A percentile compares a stretch with the other conserved stretches of the same genome.
Evolutionary conservation across 1,140 invertebrate species (phyloP).

Genomic region (Drosophila parabipectinata): DNA sequence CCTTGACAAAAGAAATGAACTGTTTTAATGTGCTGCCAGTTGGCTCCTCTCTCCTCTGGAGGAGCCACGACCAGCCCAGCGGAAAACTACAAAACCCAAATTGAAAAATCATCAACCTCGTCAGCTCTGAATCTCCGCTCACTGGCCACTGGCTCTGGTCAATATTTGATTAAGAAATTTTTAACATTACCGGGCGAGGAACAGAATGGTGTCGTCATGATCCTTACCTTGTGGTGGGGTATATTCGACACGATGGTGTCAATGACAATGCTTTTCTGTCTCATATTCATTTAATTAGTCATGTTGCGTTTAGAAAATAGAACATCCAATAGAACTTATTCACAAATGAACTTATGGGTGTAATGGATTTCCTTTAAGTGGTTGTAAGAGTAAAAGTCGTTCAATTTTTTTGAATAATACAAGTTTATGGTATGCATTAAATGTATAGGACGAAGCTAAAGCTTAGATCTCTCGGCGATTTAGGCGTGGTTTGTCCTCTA

Average conservation of each 20-base stretch:
- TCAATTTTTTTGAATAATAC: too few relatives aligned
- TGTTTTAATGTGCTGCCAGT: conserved; percentile 76
- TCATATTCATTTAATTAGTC: not conserved
- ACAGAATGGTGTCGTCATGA: conserved; percentile 47
- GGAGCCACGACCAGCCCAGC: conserved; percentile 41
- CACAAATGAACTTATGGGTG: too few relatives aligned
- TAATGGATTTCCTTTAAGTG: too few relatives aligned
- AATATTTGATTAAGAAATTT: conserved; percentile 82
- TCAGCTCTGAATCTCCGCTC: conserved; percentile 58
- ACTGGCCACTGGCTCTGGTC: conserved; percentile 49
- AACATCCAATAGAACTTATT: too few relatives aligned
- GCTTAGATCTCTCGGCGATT: too few relatives aligned
- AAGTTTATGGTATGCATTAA: too few relatives aligned
- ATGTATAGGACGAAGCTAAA: too few relatives aligned
- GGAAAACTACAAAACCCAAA: conserved; percentile 82
- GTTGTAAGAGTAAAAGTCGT: too few relatives aligned
- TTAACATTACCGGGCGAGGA: conserved; percentile 69
- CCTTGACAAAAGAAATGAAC: conserved; percentile 82
- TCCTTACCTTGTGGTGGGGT: not conserved
- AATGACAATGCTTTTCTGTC: not conserved
- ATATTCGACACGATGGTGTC: not conserved
- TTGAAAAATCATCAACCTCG: conserved; percentile 81
- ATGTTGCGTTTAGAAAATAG: too few relatives aligned
- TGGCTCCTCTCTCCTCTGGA: conserved; percentile 3
- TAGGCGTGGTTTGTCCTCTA: too few relatives aligned